Percentiles rank a stretch among this genome's conserved stretches.
Conservation (phyloP, 2,113 vertebrate species). For the Corythoichthys haematopterus region DNA sequence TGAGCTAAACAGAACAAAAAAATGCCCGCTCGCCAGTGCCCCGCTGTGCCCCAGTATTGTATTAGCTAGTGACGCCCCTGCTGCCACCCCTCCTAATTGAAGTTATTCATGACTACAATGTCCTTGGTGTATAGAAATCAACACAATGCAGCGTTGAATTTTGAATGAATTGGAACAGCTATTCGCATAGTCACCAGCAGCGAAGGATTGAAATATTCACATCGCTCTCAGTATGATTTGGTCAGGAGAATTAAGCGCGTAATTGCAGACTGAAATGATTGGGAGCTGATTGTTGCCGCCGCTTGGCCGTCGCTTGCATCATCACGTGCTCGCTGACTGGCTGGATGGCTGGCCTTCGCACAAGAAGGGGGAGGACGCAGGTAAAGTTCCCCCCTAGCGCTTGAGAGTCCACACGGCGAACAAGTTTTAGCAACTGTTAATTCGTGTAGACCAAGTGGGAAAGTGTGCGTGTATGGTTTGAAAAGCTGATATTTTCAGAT, state of each 20-base stretch:
- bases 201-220: neutral
- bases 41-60: too few relatives aligned
- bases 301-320: slow-evolving; percentile 47
- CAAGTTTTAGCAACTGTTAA: neutral
- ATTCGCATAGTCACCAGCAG: neutral
- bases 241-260: slow-evolving; percentile 19
- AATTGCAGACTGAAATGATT: slow-evolving; percentile 20
- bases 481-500: too few relatives aligned
- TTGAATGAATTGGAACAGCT: neutral
- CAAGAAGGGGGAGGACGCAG: neutral
- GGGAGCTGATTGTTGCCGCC: slow-evolving; percentile 34
- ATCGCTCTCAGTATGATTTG: neutral
- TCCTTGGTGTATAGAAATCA: neutral
- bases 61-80: too few relatives aligned
- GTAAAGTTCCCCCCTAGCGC: neutral
- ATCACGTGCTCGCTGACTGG: slow-evolving; percentile 30
- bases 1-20: too few relatives aligned
- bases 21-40: too few relatives aligned
- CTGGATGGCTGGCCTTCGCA: slow-evolving; percentile 13
- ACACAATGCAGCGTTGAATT: neutral
- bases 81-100: too few relatives aligned
- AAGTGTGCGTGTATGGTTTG: too few relatives aligned
- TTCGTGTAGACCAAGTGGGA: too few relatives aligned
- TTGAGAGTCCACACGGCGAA: neutral
- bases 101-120: neutral